Conservation (phyloP, 2,888 invertebrate species). For the Aleiodes alternator region DNA sequence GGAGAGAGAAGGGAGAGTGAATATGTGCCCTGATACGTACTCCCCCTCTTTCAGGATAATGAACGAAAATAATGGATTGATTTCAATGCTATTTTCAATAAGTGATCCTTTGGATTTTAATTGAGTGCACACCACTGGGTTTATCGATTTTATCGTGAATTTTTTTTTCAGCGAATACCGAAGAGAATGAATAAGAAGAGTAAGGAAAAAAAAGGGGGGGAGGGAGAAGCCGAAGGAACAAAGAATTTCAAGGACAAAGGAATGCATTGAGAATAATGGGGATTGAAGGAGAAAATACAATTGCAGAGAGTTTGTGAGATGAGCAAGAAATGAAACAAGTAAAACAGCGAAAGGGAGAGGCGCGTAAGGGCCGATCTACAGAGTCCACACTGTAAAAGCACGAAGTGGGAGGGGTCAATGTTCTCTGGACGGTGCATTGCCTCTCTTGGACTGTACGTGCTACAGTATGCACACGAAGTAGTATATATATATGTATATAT, state of each 20-base stretch:
- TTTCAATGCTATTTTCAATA: conserved; percentile 32
- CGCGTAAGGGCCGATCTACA: conserved; percentile 45
- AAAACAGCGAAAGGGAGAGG: conserved; percentile 47
- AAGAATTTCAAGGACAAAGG: conserved; percentile 5
- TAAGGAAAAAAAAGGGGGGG: conserved; percentile 6
- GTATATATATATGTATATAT: conserved; percentile 19
- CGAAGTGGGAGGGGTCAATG: conserved; percentile 67
- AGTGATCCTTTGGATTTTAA: conserved; percentile 15
- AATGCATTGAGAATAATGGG: conserved; percentile 10
- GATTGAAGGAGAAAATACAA: conserved; percentile 12
- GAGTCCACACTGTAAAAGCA: conserved; percentile 49
- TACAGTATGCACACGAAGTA: not conserved
- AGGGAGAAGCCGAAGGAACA: conserved; percentile 14
- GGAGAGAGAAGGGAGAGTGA: not conserved
- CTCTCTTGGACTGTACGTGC: conserved; percentile 59
- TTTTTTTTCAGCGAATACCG: not conserved
- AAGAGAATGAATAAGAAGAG: conserved; percentile 23
- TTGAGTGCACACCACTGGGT: conserved; percentile 3
- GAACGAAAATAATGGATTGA: conserved; percentile 41
- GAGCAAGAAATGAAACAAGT: conserved; percentile 42
- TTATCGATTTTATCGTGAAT: conserved; percentile 30
- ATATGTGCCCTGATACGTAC: conserved; percentile 6
- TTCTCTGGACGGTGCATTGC: conserved; percentile 71
- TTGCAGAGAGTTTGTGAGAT: conserved; percentile 29
- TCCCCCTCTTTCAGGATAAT: conserved; percentile 17